Evolutionary conservation across 2,888 invertebrate genomes (phyloP), one percentile per base, ranked within the genome.

Genomic region (Argyra leucocephala): DNA sequence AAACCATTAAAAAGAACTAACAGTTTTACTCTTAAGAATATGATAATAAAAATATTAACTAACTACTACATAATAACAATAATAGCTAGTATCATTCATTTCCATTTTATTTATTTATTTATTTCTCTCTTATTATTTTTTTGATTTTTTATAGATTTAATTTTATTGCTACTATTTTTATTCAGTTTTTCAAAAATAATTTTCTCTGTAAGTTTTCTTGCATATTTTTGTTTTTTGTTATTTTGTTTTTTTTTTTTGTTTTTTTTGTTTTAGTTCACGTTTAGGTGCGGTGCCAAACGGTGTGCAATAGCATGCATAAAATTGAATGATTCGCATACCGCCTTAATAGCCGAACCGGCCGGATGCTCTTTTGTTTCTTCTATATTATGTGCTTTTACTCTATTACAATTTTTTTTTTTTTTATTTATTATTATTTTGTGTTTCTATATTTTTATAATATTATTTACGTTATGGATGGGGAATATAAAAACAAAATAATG

Each of bases 291-390:
- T 48, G 37, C 37, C 2, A 48, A 48, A 48, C 18, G 48, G 2
- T 48, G 18, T 48, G 48, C 48, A 48, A 48, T 48, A 48, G 9
- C 48, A 48, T 48, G 48, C 18, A 18, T 48, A 48, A 18, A 18
- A 48, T 48, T 48, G 48, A 48, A 48, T 48, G 15, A 48, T 48
- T 48, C 48, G 48, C 48, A 18, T 48, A 48, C 48, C 48, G 48
- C 48, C 48, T 48, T 48, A 48, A 48, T 48, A 48, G 48, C 18
- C 48, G 15, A 26, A 21, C 61, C 61, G 61, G 61, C 61, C 61
- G 61, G 61, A 61, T 61, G 61, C 61, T 61, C 21, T 26, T 61
- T 61, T 26, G 21, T 60, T 23, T 60, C 22, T 24, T 18, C n/a
- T n/a, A n/a, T n/a, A n/a, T 18, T 31, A 12, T 31, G 12, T 12